These are phyloP conservation scores for Watsonalla cultraria DNA, from an alignment of 2,888 invertebrate species.

Conservation along the genomic window DNA sequence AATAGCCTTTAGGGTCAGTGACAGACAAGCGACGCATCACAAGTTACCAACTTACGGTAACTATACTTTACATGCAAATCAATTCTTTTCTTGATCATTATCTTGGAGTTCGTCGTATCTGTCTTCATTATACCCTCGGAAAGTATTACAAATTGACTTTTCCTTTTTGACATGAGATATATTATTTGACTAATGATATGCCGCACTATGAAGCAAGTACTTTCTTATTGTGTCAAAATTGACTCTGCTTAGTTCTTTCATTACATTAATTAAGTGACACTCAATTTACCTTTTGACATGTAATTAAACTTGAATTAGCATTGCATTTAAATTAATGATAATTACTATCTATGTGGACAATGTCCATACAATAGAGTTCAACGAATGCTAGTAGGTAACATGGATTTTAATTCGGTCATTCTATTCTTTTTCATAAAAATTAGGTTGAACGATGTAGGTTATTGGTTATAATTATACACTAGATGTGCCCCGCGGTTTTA, in stretches of 20 bases:
- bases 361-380: neutral
- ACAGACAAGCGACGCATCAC: constrained; percentile 38
- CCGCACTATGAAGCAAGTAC: too few relatives aligned
- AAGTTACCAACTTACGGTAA: constrained; percentile 22
- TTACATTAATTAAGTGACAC: too few relatives aligned
- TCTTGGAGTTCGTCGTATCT: neutral
- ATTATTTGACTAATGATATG: too few relatives aligned
- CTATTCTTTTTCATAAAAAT: too few relatives aligned
- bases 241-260: too few relatives aligned
- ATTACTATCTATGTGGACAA: too few relatives aligned
- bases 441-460: too few relatives aligned
- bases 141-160: neutral
- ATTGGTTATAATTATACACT: too few relatives aligned
- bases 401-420: too few relatives aligned
- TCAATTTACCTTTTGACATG: neutral
- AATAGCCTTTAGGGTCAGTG: constrained; percentile 40
- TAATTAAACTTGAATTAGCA: neutral
- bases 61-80: constrained; percentile 16
- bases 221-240: too few relatives aligned
- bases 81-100: constrained; percentile 1
- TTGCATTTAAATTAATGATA: neutral
- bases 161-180: too few relatives aligned
- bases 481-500: too few relatives aligned
- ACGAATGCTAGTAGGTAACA: neutral
- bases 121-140: neutral